phyloP scores from a whole-genome alignment of 2,113 vertebrate genomes.

The Tapirus terrestris region DNA sequence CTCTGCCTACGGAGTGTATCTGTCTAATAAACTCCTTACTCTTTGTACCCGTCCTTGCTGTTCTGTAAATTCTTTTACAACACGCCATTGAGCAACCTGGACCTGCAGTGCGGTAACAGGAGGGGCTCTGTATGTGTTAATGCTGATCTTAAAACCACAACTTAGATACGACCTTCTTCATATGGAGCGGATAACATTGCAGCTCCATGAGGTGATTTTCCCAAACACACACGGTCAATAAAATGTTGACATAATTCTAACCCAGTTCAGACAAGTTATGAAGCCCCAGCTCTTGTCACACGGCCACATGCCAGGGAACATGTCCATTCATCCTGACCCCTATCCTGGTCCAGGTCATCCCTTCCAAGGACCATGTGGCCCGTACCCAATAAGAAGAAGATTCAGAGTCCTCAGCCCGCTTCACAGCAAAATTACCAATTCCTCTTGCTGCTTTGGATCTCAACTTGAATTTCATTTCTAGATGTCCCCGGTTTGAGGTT shows the following conservation, averaged over 20 bases:
- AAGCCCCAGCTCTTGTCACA: background rate
- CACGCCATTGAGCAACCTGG: too few species aligned
- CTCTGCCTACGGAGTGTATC: too few species aligned
- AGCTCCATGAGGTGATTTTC: background rate
- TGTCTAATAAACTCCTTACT: too few species aligned
- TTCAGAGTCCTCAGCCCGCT: background rate
- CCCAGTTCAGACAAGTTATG: accelerated
- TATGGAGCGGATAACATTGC: accelerated
- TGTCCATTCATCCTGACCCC: background rate
- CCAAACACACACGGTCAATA: background rate
- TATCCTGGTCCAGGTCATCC: too few species aligned
- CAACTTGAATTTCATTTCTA: background rate
- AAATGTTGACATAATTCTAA: accelerated
- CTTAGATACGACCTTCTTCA: accelerated
- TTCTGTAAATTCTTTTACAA: too few species aligned
- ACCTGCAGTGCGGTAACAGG: too few species aligned
- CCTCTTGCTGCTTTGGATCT: background rate
- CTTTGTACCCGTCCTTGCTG: too few species aligned
- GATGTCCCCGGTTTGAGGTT: background rate
- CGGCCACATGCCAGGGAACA: accelerated
- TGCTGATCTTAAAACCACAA: background rate
- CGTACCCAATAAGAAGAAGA: accelerated
- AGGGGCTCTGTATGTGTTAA: accelerated
- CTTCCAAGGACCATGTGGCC: accelerated
- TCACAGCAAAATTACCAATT: background rate